phyloP scores from a whole-genome alignment of 2,113 vertebrate genomes.

The Genyomyrus donnyi region DNA sequence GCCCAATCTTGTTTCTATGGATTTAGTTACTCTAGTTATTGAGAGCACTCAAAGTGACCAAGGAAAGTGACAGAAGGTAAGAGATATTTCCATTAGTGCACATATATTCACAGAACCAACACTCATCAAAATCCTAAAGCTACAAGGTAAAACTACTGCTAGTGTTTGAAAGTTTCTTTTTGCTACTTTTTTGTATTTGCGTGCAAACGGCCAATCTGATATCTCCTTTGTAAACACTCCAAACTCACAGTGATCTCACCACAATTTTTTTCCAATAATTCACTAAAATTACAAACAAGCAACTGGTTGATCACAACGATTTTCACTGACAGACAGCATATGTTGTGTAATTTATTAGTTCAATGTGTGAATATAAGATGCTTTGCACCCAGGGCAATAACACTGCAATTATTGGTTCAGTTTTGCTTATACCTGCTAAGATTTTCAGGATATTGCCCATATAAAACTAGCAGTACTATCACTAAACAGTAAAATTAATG shows the following conservation, averaged over 20 bases:
- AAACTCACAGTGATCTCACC: constrained; percentile 7
- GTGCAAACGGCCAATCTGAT: constrained; percentile 5
- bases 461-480: background rate
- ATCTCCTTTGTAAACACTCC: constrained; percentile 3
- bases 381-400: background rate
- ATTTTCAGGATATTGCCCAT: background rate
- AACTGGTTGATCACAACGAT: background rate
- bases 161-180: constrained; percentile 9
- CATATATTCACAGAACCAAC: constrained; percentile 14
- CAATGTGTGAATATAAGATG: background rate
- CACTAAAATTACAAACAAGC: constrained; percentile 13
- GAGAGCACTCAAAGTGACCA: constrained; percentile 30
- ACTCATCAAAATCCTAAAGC: constrained; percentile 24
- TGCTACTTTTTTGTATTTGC: background rate
- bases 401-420: background rate
- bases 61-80: constrained; percentile 15
- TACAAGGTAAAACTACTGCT: constrained; percentile 32
- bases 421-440: background rate
- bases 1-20: constrained; percentile 47
- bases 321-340: background rate
- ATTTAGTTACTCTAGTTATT: constrained; percentile 16
- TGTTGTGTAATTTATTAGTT: background rate
- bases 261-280: background rate
- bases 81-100: constrained; percentile 28
- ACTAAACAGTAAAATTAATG: background rate